Base-by-base conservation (phyloP, 2,888 invertebrate species). In the Coelopa pilipes region DNA sequence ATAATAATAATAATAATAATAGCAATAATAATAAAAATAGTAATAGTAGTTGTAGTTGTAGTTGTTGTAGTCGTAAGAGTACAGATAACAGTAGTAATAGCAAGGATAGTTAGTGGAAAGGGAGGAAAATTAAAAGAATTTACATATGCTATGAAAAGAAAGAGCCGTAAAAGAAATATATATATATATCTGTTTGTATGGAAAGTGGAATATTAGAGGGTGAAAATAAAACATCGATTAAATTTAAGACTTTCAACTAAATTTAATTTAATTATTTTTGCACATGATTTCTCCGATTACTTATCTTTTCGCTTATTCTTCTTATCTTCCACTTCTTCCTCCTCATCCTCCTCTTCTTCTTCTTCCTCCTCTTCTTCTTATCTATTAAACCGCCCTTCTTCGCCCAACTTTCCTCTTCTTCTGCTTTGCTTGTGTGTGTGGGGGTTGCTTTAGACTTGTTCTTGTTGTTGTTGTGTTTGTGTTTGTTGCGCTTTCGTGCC, bases 271-370 rank as follows among this genome's bases (percentile, higher is more conserved):
- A 50, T 45, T 69, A 21, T 70, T 59, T 60, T 57, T 34, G 34
- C 57, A 68, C 45, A 70, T 63, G 13, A 17, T 62, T 60, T 62
- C 55, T 62, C 47, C 34, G 47, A 13, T 60, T 72, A 70, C 34
- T 50, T 24, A 60, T 62, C 15, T 49, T 76, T 55, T 70, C 60
- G 63, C 68, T 73, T 66, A 46, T 75, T 59, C 73, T 74, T 34
- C 9, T 63, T 63, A 57, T 53, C 57, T 75, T 62, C 24, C 59
- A 15, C 12, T 63, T 69, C 34, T 65, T 60, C 24, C 34, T 34
- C 34, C 34, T 34, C 2, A 34, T n/a, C n/a, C n/a, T n/a, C n/a
- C n/a, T n/a, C 34, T 34, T 34, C 34, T 4, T 4, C 34, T 34
- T 34, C 34, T 34, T 34, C 34, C 7, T 4, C 34, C 7, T 34